These are phyloP conservation scores for Dione vanillae DNA, from an alignment of 2,888 invertebrate species.

Conservation along the genomic window DNA sequence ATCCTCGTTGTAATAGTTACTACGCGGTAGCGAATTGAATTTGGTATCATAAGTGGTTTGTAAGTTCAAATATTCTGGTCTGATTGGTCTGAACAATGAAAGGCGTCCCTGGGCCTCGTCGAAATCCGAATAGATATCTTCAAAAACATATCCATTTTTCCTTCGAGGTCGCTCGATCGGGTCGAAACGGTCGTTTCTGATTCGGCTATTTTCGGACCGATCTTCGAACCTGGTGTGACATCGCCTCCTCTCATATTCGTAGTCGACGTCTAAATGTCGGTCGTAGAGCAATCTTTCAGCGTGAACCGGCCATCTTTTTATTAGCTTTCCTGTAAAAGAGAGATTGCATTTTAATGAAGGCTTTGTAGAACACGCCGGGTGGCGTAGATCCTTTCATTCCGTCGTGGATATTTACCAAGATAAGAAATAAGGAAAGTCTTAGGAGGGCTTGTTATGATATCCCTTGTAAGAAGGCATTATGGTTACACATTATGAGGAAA, in stretches of 20 bases:
- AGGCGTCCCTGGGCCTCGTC: slow-evolving; percentile 78
- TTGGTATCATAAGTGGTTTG: slow-evolving; percentile 72
- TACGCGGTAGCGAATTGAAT: slow-evolving; percentile 76
- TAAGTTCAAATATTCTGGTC: slow-evolving; percentile 78
- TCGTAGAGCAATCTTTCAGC: slow-evolving; percentile 75
- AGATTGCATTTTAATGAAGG: slow-evolving; percentile 58
- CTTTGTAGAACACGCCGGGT: slow-evolving; percentile 42
- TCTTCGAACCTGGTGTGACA: slow-evolving; percentile 53
- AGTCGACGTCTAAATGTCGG: slow-evolving; percentile 65
- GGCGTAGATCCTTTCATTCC: slow-evolving; percentile 40
- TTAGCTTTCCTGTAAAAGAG: slow-evolving; percentile 65
- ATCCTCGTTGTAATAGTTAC: slow-evolving; percentile 71
- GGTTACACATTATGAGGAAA: too few relatives aligned
- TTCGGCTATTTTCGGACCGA: slow-evolving; percentile 40
- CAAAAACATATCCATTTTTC: slow-evolving; percentile 78
- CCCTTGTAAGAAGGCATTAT: neutral
- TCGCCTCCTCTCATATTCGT: slow-evolving; percentile 62
- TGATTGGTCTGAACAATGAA: slow-evolving; percentile 78
- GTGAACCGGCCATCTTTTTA: slow-evolving; percentile 75
- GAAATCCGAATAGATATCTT: slow-evolving; percentile 81
- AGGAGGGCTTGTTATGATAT: neutral
- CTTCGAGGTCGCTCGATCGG: slow-evolving; percentile 66
- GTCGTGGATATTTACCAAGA: slow-evolving; percentile 23
- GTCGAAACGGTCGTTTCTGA: slow-evolving; percentile 49
- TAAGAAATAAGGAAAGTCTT: slow-evolving; percentile 20